Percentiles rank a stretch among this genome's conserved stretches.
These are phyloP conservation scores for Strigamia transsilvanica DNA, from an alignment of 2,888 invertebrate species.

Conservation along the genomic window DNA sequence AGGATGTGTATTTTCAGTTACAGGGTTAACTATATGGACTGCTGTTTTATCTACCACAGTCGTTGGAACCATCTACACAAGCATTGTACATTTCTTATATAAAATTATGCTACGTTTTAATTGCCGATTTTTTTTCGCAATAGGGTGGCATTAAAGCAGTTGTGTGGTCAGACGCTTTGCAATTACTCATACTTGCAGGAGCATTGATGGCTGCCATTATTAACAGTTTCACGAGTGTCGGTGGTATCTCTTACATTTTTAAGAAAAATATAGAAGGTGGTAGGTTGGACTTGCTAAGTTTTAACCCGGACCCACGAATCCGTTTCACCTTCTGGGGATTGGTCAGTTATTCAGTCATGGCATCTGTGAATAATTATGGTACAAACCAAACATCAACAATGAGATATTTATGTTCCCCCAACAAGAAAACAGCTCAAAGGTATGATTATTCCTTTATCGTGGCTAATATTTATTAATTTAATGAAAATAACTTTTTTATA, in stretches of 20 bases:
- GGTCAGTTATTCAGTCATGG: too few species aligned
- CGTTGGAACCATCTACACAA: slow-evolving; percentile 48
- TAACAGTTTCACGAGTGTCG: slow-evolving; percentile 32
- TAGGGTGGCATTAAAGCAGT: slow-evolving; percentile 53
- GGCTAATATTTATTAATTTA: too few species aligned
- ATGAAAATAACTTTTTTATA: too few species aligned
- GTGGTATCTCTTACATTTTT: neutral
- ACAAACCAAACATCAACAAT: too few species aligned
- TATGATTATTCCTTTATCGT: neutral
- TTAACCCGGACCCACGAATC: too few species aligned
- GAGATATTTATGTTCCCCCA: too few species aligned
- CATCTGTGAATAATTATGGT: too few species aligned
- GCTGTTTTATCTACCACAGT: slow-evolving; percentile 43
- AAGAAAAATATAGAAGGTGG: too few species aligned
- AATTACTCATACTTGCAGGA: slow-evolving; percentile 15
- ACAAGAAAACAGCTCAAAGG: too few species aligned
- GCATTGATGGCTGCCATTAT: slow-evolving; percentile 35
- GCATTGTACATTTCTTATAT: slow-evolving; percentile 30
- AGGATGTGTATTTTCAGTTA: neutral
- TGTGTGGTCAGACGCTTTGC: slow-evolving; percentile 46
- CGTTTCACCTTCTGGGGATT: too few species aligned
- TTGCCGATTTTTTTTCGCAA: neutral
- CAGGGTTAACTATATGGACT: slow-evolving; percentile 51
- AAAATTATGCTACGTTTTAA: neutral
- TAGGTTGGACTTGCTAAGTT: too few species aligned